Base-by-base conservation (phyloP, 2,113 vertebrate genomes). In the Rattus rattus region DNA sequence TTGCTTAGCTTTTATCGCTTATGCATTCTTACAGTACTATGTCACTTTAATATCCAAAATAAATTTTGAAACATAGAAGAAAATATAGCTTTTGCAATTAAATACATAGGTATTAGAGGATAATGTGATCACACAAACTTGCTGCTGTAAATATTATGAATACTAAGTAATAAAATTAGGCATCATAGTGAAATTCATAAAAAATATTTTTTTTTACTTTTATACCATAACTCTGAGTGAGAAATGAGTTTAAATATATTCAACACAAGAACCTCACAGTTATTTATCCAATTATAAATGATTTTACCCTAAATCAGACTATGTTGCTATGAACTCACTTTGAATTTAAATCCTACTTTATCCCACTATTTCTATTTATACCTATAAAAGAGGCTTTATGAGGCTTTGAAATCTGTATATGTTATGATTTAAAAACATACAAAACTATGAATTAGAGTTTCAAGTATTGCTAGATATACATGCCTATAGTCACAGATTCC, bases 21-120 rank as follows among this genome's bases (percentile, higher is more conserved):
- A 77, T 1, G 86, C 84, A 96, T 95, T 1, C 49, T 79, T 70
- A 47, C 85, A 90, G 90, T 75, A 1, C 76, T 91, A 89, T 94
- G 39, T 93, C 89, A 97, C 92, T 97, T 72, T 96, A 87, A 96
- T 49, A 93, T 86, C 86, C 33, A 39, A 94, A 92, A 49, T 87
- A 72, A 87, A 92, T 81, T 96, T 59, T 92, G 43, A 96, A 93
- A 95, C n/a, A 87, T 85, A 93, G 96, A 95, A 92, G 13, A 84
- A 93, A 95, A 59, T 81, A 36, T 79, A 94, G 4, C 88, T 96
- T 93, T 24, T 88, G 17, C 39, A 92, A 94, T 70, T 96, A 94
- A 98, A 94, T 16, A 30, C 88, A 79, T n/a, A 94, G 9, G 1
- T 79, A 90, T 91, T 80, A 73, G 72, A 98, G 10, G 91, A 91